A percentile compares a stretch with the other conserved stretches of the same genome.
These are phyloP conservation scores for Panurus biarmicus DNA, from an alignment of 2,113 vertebrate genomes.

Conservation along the genomic window DNA sequence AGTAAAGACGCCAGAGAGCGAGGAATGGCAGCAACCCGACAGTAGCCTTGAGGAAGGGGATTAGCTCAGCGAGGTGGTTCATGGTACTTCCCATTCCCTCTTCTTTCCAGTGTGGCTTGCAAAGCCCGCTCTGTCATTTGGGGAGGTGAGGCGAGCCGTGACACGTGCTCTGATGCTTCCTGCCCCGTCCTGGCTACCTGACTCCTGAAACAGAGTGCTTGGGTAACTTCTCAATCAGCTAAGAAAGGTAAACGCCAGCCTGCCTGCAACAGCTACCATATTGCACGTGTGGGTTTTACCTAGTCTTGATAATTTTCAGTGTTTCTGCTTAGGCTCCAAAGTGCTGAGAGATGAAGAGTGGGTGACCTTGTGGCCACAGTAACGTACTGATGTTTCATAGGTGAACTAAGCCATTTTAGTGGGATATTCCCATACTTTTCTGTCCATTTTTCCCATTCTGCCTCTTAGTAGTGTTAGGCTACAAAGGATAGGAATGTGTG, in stretches of 20 bases:
- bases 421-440: not conserved
- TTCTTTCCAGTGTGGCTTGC: not conserved
- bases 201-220: not conserved
- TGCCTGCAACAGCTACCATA: not conserved
- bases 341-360: not conserved
- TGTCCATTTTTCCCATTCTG: not conserved
- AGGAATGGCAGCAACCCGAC: not conserved
- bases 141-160: not conserved
- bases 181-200: not conserved
- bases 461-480: not conserved
- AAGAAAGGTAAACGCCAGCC: not conserved
- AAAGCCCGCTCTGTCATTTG: not conserved
- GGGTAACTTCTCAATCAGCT: not conserved
- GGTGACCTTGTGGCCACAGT: not conserved
- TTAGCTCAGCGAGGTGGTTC: not conserved
- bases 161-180: not conserved
- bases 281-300: not conserved
- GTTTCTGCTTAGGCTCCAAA: not conserved
- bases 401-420: not conserved
- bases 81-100: not conserved
- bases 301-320: not conserved
- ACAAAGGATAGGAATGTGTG: not conserved
- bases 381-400: not conserved
- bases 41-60: not conserved
- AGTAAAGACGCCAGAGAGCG: not conserved